These are phyloP conservation scores for Porites divaricata DNA, from an alignment of 92 coral and sea anemone species.

Conservation along the genomic window DNA sequence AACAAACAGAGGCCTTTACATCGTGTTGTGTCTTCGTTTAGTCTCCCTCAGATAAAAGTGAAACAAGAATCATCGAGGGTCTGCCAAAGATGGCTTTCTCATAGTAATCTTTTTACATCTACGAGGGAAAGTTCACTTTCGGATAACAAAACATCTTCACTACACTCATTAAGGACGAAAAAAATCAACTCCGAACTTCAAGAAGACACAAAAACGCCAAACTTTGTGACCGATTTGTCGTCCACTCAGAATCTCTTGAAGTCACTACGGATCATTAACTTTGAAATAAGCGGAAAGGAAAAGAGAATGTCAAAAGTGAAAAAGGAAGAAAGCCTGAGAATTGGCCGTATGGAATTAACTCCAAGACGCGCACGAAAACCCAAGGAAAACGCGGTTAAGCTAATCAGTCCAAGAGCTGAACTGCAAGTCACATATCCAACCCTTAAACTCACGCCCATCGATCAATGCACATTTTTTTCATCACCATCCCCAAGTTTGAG, in stretches of 20 bases:
- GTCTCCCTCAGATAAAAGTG: conserved; percentile 33
- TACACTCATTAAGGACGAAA: conserved; percentile 18
- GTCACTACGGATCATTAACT: conserved; percentile 13
- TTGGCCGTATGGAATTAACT: conserved; percentile 30
- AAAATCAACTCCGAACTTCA: neutral
- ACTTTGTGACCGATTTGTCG: neutral
- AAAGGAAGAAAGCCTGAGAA: conserved; percentile 27
- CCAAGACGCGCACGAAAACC: conserved; percentile 19
- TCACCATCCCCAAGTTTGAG: conserved; percentile 24
- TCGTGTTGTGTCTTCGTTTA: neutral
- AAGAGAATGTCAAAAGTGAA: neutral
- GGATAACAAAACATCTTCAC: neutral
- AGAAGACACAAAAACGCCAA: neutral
- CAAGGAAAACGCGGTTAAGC: neutral
- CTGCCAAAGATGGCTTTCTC: conserved; percentile 23
- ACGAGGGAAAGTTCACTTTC: neutral
- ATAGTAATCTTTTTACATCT: neutral
- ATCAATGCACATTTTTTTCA: conserved; percentile 11
- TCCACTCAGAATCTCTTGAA: conserved; percentile 14
- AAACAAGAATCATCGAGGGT: conserved; percentile 26
- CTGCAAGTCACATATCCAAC: conserved; percentile 33
- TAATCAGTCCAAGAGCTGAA: conserved; percentile 1
- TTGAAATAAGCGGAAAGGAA: neutral
- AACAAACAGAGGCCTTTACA: neutral
- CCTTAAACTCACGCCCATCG: conserved; percentile 32